Conservation (phyloP, 2,888 invertebrate species). For the Trachelus troglodyta region DNA sequence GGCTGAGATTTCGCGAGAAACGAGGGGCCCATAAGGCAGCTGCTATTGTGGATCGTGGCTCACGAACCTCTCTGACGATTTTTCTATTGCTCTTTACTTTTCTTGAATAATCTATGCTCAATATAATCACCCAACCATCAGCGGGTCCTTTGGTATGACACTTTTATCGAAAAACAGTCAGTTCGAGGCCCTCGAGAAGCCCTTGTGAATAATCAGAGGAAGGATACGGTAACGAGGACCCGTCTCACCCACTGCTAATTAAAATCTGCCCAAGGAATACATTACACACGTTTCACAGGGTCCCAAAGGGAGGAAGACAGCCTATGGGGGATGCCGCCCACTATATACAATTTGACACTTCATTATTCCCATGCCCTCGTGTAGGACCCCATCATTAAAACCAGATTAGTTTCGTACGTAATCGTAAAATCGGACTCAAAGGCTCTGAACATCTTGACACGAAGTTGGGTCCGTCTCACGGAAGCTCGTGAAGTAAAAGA, state of each 20-base stretch:
- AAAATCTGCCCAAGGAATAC: conserved; percentile 57
- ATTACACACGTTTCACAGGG: conserved; percentile 29
- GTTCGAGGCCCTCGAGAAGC: not conserved
- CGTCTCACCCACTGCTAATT: conserved; percentile 55
- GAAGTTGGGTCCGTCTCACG: not conserved
- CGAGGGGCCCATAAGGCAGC: conserved; percentile 25
- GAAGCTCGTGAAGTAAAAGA: not conserved
- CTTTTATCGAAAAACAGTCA: not conserved
- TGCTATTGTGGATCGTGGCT: conserved; percentile 35
- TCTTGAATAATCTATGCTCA: not conserved
- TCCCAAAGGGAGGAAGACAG: not conserved
- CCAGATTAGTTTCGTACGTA: conserved; percentile 59
- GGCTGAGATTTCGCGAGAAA: conserved; percentile 62
- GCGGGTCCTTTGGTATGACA: not conserved
- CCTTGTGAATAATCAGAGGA: not conserved
- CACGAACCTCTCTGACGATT: conserved; percentile 28
- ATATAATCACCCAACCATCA: not conserved
- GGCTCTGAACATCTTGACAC: not conserved
- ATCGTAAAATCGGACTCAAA: conserved; percentile 39
- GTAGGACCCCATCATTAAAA: conserved; percentile 65
- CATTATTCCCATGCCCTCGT: conserved; percentile 56
- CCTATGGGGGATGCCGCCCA: conserved; percentile 52
- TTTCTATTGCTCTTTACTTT: conserved; percentile 6
- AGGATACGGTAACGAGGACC: not conserved
- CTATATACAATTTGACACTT: conserved; percentile 64